phyloP scores from a whole-genome alignment of 2,888 invertebrate genomes.

The Heliconius erato region DNA sequence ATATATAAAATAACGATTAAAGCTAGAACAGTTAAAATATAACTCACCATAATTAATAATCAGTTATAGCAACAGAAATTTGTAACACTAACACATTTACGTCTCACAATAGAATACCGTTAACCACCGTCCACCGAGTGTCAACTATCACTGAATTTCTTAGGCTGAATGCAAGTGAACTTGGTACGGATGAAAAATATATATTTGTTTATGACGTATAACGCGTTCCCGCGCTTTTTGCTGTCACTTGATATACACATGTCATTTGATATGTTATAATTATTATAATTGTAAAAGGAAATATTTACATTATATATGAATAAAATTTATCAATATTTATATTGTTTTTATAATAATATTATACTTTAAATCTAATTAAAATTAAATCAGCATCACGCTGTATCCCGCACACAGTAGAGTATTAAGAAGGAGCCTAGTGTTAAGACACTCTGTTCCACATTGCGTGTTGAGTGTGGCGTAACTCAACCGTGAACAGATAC shows the following conservation, averaged over 20 bases:
- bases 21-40: not conserved
- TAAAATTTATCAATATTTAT: too few relatives aligned
- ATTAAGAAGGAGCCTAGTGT: not conserved
- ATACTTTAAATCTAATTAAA: too few relatives aligned
- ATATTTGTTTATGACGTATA: not conserved
- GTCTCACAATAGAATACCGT: constrained; percentile 34
- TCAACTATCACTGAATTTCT: constrained; percentile 40
- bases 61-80: constrained; percentile 11
- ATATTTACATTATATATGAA: not conserved
- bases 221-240: constrained; percentile 13
- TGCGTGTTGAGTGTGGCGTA: too few relatives aligned
- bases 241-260: not conserved
- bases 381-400: not conserved
- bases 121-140: constrained; percentile 36
- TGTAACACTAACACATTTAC: constrained; percentile 30
- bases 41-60: constrained; percentile 5
- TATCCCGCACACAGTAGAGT: not conserved
- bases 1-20: not conserved
- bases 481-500: too few relatives aligned
- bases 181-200: constrained; percentile 19
- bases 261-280: not conserved
- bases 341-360: too few relatives aligned
- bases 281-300: too few relatives aligned
- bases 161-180: constrained; percentile 18
- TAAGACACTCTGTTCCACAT: too few relatives aligned